Evolutionary conservation across 2,797 vertebrate species (phyloP), one percentile per base, ranked within the genome.

Genomic region (Pantherophis vulpinus): DNA sequence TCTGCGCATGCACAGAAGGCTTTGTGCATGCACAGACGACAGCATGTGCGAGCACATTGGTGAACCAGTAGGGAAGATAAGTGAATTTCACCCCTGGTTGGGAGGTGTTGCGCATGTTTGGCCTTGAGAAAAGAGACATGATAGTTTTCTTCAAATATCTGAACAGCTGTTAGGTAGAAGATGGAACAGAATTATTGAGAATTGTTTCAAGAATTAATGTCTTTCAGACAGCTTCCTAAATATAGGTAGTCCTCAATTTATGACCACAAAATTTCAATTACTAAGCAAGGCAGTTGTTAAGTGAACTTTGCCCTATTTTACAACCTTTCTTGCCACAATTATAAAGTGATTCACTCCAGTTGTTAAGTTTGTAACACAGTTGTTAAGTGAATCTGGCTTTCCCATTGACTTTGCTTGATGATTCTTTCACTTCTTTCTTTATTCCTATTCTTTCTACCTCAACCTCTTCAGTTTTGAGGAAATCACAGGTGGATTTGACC

Each of bases 401-500:
- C 32, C 14, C n/a, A 37, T 37, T 29, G 61, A n/a, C 27, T 66
- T 66, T 74, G 66, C 66, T 74, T 37, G 66, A 37, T 32, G 37
- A 83, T 47, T 23, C 1, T 12, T 66, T 47, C 0, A 18, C 13
- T 14, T n/a, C 3, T 86, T 63, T 61, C 1, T 93, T 87, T 66
- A 23, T 63, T 56, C 54, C 83, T 90, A 27, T 9, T 47, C 54
- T 6, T 42, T 11, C 20, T 8, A 1, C 54, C n/a, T 23, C 55
- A 20, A 87, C 54, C 55, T 25, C 55, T 51, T 25, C 96, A 99
- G 98, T 55, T 98, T 98, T 94, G 97, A 91, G 10, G 98, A 99
- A 94, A 97, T 99, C 95, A 96, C 95, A 0, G 98, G 95, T 7
- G 98, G 98, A 60, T 98, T 98, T 90, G 98, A 98, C 86, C 96